A percentile compares a stretch with the other conserved stretches of the same genome.
These are phyloP conservation scores for Trissolcus brochymenae DNA, from an alignment of 2,888 invertebrate species.

Conservation along the genomic window DNA sequence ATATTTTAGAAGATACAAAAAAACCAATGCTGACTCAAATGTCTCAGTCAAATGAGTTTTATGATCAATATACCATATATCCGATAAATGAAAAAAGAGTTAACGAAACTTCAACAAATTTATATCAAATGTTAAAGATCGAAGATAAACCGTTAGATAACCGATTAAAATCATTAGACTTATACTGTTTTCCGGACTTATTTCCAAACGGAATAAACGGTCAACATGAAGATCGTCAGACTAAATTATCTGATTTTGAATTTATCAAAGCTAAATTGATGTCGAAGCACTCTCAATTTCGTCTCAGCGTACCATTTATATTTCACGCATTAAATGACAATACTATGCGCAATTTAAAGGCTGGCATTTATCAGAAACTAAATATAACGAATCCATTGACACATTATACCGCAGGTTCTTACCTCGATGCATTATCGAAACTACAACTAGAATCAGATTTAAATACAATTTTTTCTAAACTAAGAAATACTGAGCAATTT, in stretches of 20 bases:
- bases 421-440: constrained; percentile 25
- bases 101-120: background rate
- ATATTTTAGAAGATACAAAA: constrained; percentile 54
- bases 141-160: too few species aligned
- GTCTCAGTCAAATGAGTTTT: background rate
- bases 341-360: background rate
- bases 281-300: too few species aligned
- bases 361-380: background rate
- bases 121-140: too few species aligned
- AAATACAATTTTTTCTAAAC: too few species aligned
- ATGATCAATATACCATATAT: background rate
- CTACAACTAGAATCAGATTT: constrained; percentile 60
- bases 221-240: too few species aligned
- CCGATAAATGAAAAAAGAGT: background rate
- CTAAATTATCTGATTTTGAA: too few species aligned
- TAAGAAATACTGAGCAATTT: too few species aligned
- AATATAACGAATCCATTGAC: background rate
- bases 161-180: too few species aligned
- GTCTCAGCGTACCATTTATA: background rate
- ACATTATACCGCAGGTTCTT: background rate
- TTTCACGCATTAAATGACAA: background rate
- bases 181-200: too few species aligned
- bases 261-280: too few species aligned
- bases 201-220: too few species aligned
- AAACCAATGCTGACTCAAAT: background rate